Base-by-base conservation (phyloP, 2,888 invertebrate genomes). In the Tetragonula carbonaria region DNA sequence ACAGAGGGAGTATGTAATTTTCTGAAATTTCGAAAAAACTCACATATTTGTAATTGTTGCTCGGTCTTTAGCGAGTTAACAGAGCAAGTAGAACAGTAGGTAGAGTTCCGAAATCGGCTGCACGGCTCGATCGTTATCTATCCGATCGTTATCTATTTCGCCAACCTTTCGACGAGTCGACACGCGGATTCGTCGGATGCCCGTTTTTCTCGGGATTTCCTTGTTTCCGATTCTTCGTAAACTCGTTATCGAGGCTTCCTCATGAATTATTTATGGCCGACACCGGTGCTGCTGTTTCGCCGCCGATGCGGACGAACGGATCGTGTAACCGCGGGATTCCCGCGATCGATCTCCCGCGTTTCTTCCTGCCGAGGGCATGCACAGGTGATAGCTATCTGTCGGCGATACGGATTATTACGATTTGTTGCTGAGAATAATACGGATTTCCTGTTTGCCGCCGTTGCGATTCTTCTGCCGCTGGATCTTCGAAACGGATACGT, bases 201-300 rank as follows among this genome's bases (percentile, higher is more conserved):
- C 78, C 78, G 78, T 82, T 86, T 86, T 86, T 78, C 85, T 51
- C 78, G 65, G 68, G 86, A 51, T 84, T 76, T 78, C 78, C 78
- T 81, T 78, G 84, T 78, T 86, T 86, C 78, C 80, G 81, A 86
- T 84, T 80, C 75, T 80, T 72, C 87, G 84, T 74, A 78, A 85
- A 87, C 85, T 87, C 80, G 80, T 87, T 85, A 87, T 80, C 82
- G 74, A n/a, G 68, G 62, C 76, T 71, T 45, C 66, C 78, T 85
- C 80, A 74, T 87, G 87, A 87, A 87, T 87, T 85, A 87, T 85
- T 82, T 86, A 84, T 80, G 65, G 62, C 74, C 74, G 14, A 57
- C 51, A 65, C 59, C 51, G 51, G 21, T 38, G 38, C 51, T 28
- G 59, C 18, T 55, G 66, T 68, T 68, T 55, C 59, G 23, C 28